Base-by-base conservation (phyloP, 2,797 vertebrate species). In the Sebastes baramenuke region DNA sequence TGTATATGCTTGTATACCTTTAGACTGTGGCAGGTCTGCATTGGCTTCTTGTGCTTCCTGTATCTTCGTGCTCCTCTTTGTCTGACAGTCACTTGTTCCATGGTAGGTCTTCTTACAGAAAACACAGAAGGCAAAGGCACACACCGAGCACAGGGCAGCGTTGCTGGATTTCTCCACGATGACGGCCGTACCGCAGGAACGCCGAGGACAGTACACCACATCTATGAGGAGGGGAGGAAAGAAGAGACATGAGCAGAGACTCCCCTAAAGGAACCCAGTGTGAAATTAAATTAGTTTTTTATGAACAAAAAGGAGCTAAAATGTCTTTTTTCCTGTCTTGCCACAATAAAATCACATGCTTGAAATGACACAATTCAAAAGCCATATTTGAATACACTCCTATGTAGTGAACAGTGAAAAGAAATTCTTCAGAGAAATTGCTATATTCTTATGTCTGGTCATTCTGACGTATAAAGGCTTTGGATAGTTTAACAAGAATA, bases 111-210 rank as follows among this genome's bases (percentile, higher is more conserved):
- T 95, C 42, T 73, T 96, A 84, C 97, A 98, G 71, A 90, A 49
- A 0, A 91, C 95, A 62, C 97, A 98, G 84, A 98, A 98, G n/a
- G 97, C 97, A 5, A 97, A 97, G 88, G 91, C 72, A 80, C 97
- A 98, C 61, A 90, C 89, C 36, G 95, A 89, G 79, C 97, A 98
- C 66, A 97, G 89, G 4, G 91, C 97, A 87, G 96, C 96, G n/a
- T 84, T 92, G 88, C 93, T 89, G 55, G 93, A 95, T 0, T 94
- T 94, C 24, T 98, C 97, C 72, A 93, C 84, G 87, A 98, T 95
- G 18, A 97, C 96, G 0, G 96, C 94, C 0, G 95, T 94, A 61
- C 92, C 95, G 71, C 97, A 98, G 88, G 89, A 82, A 0, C 65
- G 93, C 0, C 96, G 96, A 12, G 97, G 97, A 64, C 97, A 98